These are phyloP conservation scores for Girardinus metallicus DNA, from an alignment of 2,797 vertebrate species.

Conservation along the genomic window DNA sequence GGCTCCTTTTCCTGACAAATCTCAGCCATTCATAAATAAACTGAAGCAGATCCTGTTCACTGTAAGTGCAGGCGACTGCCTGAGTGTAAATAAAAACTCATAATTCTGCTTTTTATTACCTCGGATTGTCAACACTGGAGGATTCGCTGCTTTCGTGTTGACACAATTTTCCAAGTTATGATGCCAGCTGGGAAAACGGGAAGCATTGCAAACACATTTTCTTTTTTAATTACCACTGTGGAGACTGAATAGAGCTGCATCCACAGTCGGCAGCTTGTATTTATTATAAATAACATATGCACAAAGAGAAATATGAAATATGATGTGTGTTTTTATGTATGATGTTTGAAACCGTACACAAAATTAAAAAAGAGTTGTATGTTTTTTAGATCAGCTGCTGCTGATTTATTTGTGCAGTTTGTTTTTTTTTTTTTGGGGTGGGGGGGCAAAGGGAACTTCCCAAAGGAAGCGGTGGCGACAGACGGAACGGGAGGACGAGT, in stretches of 20 bases:
- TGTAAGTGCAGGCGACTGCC: conserved; percentile 63
- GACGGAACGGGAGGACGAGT: conserved; percentile 56
- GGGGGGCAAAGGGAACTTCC: conserved; percentile 35
- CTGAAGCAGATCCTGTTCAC: conserved; percentile 60
- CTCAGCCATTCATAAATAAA: conserved; percentile 67
- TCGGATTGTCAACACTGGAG: conserved; percentile 67
- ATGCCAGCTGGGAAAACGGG: conserved; percentile 66
- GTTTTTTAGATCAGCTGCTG: conserved; percentile 24
- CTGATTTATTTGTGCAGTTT: conserved; percentile 40
- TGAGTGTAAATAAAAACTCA: conserved; percentile 61
- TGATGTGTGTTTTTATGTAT: conserved; percentile 14
- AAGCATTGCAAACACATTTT: conserved; percentile 53
- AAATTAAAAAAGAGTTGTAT: conserved; percentile 17
- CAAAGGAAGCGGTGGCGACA: conserved; percentile 60
- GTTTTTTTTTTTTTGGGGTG: conserved; percentile 17
- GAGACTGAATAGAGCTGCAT: conserved; percentile 53
- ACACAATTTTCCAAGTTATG: conserved; percentile 68
- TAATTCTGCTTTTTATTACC: conserved; percentile 67
- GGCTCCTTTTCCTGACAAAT: conserved; percentile 66
- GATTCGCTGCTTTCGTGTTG: conserved; percentile 64
- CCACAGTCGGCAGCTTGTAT: conserved; percentile 58
- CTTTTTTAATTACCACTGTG: conserved; percentile 67
- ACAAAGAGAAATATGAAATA: conserved; percentile 21
- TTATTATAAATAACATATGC: conserved; percentile 56
- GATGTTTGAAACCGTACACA: conserved; percentile 30